Evolutionary conservation across 1,140 invertebrate genomes (phyloP).

Genomic region (Procambarus virginalis): DNA sequence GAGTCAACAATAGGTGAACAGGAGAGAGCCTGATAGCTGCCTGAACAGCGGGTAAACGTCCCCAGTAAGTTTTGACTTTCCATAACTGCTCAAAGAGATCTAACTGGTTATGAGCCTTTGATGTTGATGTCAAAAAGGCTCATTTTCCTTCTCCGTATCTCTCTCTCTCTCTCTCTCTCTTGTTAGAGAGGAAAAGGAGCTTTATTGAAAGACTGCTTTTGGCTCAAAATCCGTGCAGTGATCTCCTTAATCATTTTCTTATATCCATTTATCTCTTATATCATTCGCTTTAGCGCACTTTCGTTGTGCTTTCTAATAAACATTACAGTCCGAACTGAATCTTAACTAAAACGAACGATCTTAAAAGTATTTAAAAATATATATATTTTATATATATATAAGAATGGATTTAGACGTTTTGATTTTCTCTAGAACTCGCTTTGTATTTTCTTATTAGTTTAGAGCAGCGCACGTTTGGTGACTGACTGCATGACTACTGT

Average conservation of each 20-base stretch:
- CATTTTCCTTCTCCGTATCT: slow-evolving; percentile 17
- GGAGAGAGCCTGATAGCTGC: not conserved
- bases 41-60: slow-evolving; percentile 5
- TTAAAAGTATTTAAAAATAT: slow-evolving; percentile 36
- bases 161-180: not conserved
- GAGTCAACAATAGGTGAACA: slow-evolving; percentile 5
- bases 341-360: slow-evolving; percentile 51
- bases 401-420: slow-evolving; percentile 37
- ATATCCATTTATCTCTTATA: slow-evolving; percentile 39
- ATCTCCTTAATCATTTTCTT: slow-evolving; percentile 23
- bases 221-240: slow-evolving; percentile 47
- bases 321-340: slow-evolving; percentile 31
- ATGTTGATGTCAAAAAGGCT: slow-evolving; percentile 23
- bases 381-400: slow-evolving; percentile 6
- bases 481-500: slow-evolving; percentile 20
- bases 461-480: slow-evolving; percentile 10
- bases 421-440: slow-evolving; percentile 14
- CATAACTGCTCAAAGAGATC: slow-evolving; percentile 26
- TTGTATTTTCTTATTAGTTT: slow-evolving; percentile 37
- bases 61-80: slow-evolving; percentile 38
- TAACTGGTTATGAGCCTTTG: slow-evolving; percentile 42
- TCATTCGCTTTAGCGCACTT: slow-evolving; percentile 38
- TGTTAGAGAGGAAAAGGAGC: slow-evolving; percentile 5
- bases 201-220: slow-evolving; percentile 14
- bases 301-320: slow-evolving; percentile 52